A percentile compares a stretch with the other conserved stretches of the same genome.
These are phyloP conservation scores for Blennius ocellaris DNA, from an alignment of 2,113 vertebrate species.

Conservation along the genomic window DNA sequence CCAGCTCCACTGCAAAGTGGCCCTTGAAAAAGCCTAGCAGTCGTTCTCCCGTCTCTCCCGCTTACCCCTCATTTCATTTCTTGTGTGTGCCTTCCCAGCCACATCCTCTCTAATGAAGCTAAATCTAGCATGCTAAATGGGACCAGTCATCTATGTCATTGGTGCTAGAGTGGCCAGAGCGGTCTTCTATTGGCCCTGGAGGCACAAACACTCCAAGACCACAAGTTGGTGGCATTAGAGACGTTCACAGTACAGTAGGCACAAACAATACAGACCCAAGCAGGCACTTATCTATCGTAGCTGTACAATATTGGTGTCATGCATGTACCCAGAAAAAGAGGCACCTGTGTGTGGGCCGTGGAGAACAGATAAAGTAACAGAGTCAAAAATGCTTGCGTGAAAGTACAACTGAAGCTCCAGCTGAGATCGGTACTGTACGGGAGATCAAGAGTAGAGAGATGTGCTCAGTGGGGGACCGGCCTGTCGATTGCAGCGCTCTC, in stretches of 20 bases:
- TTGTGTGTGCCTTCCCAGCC: conserved; percentile 77
- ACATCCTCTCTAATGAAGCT: conserved; percentile 83
- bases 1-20: conserved; percentile 50
- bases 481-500: conserved; percentile 70
- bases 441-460: conserved; percentile 66
- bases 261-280: conserved; percentile 44
- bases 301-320: conserved; percentile 32
- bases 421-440: conserved; percentile 57
- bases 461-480: conserved; percentile 64
- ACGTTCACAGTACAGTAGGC: conserved; percentile 46
- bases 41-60: conserved; percentile 52
- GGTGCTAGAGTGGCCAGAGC: conserved; percentile 69
- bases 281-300: conserved; percentile 27
- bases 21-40: conserved; percentile 50
- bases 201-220: conserved; percentile 71
- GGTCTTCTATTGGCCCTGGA: conserved; percentile 70
- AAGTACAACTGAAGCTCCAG: conserved; percentile 63
- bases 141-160: conserved; percentile 87
- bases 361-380: conserved; percentile 64
- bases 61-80: conserved; percentile 79
- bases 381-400: conserved; percentile 54
- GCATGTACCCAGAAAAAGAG: conserved; percentile 25
- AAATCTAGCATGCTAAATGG: conserved; percentile 88
- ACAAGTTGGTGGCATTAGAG: conserved; percentile 56
- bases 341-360: conserved; percentile 56